A percentile compares a stretch with the other conserved stretches of the same genome.
These are phyloP conservation scores for Porites australiensis DNA, from an alignment of 64 coral and sea anemone species.

Conservation along the genomic window DNA sequence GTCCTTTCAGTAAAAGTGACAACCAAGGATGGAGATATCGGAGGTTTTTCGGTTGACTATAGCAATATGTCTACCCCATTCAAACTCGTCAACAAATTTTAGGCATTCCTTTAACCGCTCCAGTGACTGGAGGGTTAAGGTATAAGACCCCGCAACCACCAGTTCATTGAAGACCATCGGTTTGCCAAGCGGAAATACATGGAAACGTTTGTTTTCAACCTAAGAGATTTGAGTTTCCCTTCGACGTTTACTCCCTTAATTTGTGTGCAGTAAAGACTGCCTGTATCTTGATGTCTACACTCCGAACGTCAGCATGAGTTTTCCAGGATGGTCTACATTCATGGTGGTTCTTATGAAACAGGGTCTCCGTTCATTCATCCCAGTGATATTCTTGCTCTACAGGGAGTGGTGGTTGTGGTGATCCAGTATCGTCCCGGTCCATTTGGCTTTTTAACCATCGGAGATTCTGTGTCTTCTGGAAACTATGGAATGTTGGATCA, in stretches of 20 bases:
- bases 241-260: background rate
- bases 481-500: conserved; percentile 62
- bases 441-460: conserved; percentile 5
- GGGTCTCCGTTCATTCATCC: background rate
- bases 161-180: background rate
- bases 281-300: conserved; percentile 53
- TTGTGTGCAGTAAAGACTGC: conserved; percentile 28
- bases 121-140: background rate
- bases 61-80: too few relatives aligned
- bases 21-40: conserved; percentile 24
- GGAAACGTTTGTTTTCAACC: conserved; percentile 22
- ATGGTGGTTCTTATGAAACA: conserved; percentile 13
- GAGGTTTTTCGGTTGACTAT: background rate
- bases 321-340: conserved; percentile 60
- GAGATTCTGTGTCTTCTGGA: background rate
- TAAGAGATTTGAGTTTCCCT: background rate
- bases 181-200: background rate
- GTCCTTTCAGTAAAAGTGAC: background rate
- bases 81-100: conserved; percentile 7
- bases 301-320: background rate
- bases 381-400: background rate
- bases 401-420: conserved; percentile 23
- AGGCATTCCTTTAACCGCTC: conserved; percentile 28
- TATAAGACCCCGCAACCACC: conserved; percentile 16
- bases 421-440: conserved; percentile 19